Percentiles rank a stretch among this genome's conserved stretches.
These are phyloP conservation scores for Protosalanx chinensis DNA, from an alignment of 2,797 vertebrate genomes.

Conservation along the genomic window DNA sequence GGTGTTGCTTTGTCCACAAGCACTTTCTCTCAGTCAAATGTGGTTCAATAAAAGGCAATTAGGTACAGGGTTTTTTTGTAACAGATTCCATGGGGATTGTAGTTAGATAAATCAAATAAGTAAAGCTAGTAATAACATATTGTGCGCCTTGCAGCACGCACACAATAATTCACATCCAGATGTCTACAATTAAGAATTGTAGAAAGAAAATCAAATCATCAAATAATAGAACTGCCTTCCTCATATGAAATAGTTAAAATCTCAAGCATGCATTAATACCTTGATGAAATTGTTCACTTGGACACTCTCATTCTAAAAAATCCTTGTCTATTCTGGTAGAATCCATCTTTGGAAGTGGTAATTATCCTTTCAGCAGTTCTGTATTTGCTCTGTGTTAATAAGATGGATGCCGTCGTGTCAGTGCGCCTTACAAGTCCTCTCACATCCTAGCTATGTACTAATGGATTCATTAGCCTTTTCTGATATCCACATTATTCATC, in stretches of 20 bases:
- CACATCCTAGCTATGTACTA: conserved; percentile 64
- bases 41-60: too few relatives aligned
- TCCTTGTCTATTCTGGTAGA: conserved; percentile 54
- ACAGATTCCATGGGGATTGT: too few relatives aligned
- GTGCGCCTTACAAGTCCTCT: conserved; percentile 59
- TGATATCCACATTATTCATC: conserved; percentile 67
- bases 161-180: too few relatives aligned
- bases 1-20: too few relatives aligned
- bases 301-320: conserved; percentile 6
- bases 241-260: conserved; percentile 1
- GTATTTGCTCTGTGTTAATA: conserved; percentile 56
- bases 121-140: too few relatives aligned
- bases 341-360: conserved; percentile 58
- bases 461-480: conserved; percentile 75
- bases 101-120: too few relatives aligned
- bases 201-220: too few relatives aligned
- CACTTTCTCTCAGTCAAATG: too few relatives aligned
- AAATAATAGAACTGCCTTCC: not conserved
- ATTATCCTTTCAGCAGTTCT: conserved; percentile 51
- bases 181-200: too few relatives aligned
- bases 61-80: too few relatives aligned
- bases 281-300: not conserved
- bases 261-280: not conserved
- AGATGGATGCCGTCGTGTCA: conserved; percentile 61
- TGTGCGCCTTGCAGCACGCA: too few relatives aligned